phyloP scores from a whole-genome alignment of 2,888 invertebrate species.

The Drosophila aldrichi region DNA sequence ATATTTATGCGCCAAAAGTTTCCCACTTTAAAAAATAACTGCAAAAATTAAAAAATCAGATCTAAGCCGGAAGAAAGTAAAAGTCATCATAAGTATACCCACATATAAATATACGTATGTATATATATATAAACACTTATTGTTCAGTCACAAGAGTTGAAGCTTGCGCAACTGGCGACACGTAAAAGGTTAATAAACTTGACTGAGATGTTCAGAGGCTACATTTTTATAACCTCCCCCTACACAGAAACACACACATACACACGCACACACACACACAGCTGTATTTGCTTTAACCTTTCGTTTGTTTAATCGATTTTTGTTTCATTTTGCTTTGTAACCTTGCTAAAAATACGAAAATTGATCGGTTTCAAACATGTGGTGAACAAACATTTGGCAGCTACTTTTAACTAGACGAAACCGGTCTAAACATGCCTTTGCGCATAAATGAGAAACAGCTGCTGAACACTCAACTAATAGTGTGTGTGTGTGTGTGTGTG shows the following conservation, averaged over 20 bases:
- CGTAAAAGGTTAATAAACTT: slow-evolving; percentile 72
- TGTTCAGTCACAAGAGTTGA: slow-evolving; percentile 24
- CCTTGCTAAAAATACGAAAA: slow-evolving; percentile 69
- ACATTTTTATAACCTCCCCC: slow-evolving; percentile 32
- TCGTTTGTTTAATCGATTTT: slow-evolving; percentile 76
- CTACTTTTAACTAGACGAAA: slow-evolving; percentile 47
- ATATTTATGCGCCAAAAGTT: slow-evolving; percentile 23
- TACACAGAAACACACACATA: slow-evolving; percentile 14
- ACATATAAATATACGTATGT: slow-evolving; percentile 1
- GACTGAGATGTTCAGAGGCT: slow-evolving; percentile 28
- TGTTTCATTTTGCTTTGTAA: slow-evolving; percentile 38
- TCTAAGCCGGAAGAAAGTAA: slow-evolving; percentile 68
- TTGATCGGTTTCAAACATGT: slow-evolving; percentile 48
- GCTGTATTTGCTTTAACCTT: slow-evolving; percentile 64
- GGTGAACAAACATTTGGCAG: slow-evolving; percentile 68
- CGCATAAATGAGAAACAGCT: slow-evolving; percentile 28
- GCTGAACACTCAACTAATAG: slow-evolving; percentile 5
- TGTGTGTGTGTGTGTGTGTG: background rate
- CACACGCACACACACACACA: background rate
- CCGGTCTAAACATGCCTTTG: slow-evolving; percentile 45
- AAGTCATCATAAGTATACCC: slow-evolving; percentile 41
- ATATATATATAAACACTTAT: slow-evolving; percentile 12
- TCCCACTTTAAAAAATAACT: slow-evolving; percentile 17
- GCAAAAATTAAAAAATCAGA: slow-evolving; percentile 18
- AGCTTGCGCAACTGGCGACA: slow-evolving; percentile 42